A percentile compares a stretch with the other conserved stretches of the same genome.
Evolutionary conservation across 2,888 invertebrate species (phyloP).

Genomic region (Agrilus biguttatus): DNA sequence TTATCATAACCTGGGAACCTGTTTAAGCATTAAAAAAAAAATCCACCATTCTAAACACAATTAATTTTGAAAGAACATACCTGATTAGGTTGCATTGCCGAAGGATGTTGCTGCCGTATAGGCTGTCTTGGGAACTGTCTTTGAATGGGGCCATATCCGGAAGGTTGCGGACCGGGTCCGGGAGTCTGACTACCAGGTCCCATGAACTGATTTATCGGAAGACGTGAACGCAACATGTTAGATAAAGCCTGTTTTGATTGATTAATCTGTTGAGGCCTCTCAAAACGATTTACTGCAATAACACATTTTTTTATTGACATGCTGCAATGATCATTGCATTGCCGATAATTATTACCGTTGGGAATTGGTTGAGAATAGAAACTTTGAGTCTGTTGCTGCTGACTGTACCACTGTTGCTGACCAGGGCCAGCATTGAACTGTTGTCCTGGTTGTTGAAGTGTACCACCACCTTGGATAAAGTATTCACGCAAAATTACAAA

Average conservation of each 20-base stretch:
- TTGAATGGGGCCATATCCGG: conserved; percentile 32
- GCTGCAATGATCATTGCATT: too few relatives aligned
- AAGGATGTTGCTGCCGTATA: conserved; percentile 29
- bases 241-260: conserved; percentile 76
- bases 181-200: conserved; percentile 21
- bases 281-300: conserved; percentile 31
- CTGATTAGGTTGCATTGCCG: conserved; percentile 29
- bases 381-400: conserved; percentile 28
- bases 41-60: too few relatives aligned
- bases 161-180: conserved; percentile 25
- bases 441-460: conserved; percentile 20
- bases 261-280: conserved; percentile 39
- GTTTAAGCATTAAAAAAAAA: too few relatives aligned
- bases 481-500: not conserved
- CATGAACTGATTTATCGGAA: conserved; percentile 43
- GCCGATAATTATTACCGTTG: conserved; percentile 14
- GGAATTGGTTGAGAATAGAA: conserved; percentile 37
- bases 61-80: conserved; percentile 12
- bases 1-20: too few relatives aligned
- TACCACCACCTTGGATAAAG: conserved; percentile 5
- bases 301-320: not conserved
- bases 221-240: conserved; percentile 67
- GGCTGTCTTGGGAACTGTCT: conserved; percentile 35
- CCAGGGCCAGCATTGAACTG: conserved; percentile 29
- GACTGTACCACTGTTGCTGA: conserved; percentile 46